Evolutionary conservation across 2,113 vertebrate species (phyloP).

Genomic region (Siniperca chuatsi): DNA sequence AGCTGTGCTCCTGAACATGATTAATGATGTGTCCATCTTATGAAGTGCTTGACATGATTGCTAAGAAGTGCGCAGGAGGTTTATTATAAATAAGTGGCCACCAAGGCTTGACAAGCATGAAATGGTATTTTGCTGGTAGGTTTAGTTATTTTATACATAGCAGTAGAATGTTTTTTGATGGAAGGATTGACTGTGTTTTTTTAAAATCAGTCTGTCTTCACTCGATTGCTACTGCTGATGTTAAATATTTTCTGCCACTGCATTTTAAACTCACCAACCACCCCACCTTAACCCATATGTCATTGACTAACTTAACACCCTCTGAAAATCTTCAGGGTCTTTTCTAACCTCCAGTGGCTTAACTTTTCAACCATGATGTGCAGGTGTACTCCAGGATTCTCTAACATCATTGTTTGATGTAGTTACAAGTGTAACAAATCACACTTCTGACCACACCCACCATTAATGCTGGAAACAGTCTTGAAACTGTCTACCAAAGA

Average conservation of each 20-base stretch:
- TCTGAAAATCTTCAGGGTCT: not conserved
- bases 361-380: not conserved
- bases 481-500: not conserved
- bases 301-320: not conserved
- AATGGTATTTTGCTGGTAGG: conserved; percentile 16
- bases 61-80: not conserved
- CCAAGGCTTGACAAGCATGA: conserved; percentile 32
- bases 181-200: not conserved
- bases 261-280: not conserved
- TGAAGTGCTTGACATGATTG: conserved; percentile 32
- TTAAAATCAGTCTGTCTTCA: not conserved
- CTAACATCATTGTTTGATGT: not conserved
- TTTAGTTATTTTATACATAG: conserved; percentile 26
- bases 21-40: conserved; percentile 22
- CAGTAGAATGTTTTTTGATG: not conserved
- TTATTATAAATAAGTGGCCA: conserved; percentile 36
- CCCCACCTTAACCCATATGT: not conserved
- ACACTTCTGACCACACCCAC: not conserved
- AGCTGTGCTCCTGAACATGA: conserved; percentile 16
- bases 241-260: not conserved
- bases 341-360: not conserved
- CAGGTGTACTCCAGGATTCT: not conserved
- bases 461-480: not conserved
- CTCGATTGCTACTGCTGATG: not conserved
- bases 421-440: not conserved